A percentile compares a stretch with the other conserved stretches of the same genome.
Evolutionary conservation across 2,797 vertebrate species (phyloP).

Genomic region (Phrynocephalus vlangalii): DNA sequence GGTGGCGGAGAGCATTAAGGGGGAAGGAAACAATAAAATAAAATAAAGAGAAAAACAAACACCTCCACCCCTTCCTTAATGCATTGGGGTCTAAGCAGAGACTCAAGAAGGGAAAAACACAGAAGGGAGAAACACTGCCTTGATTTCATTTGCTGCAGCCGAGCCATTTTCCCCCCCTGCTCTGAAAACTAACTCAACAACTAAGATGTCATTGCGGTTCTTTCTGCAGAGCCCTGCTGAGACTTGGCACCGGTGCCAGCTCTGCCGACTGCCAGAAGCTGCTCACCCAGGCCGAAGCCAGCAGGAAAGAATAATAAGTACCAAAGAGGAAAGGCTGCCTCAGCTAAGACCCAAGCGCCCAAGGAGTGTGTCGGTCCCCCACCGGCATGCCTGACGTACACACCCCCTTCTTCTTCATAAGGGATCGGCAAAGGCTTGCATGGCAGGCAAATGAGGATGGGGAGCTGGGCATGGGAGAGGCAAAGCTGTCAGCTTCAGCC

Average conservation of each 20-base stretch:
- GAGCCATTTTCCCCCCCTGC: background rate
- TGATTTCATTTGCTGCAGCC: background rate
- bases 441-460: constrained; percentile 4
- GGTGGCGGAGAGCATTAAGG: background rate
- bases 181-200: background rate
- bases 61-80: background rate
- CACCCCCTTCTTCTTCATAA: background rate
- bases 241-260: constrained; percentile 12
- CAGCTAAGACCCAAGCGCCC: background rate
- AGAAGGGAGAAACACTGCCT: background rate
- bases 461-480: background rate
- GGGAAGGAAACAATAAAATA: background rate
- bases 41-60: background rate
- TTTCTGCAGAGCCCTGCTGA: constrained; percentile 14
- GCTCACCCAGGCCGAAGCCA: background rate
- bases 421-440: background rate
- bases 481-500: background rate
- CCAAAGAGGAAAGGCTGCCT: background rate
- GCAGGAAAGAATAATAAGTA: background rate
- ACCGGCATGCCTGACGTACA: background rate
- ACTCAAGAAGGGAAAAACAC: background rate
- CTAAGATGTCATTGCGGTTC: constrained; percentile 29
- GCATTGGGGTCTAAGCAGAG: background rate
- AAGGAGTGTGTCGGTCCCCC: background rate
- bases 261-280: constrained; percentile 19